Evolutionary conservation across 2,888 invertebrate genomes (phyloP).

Genomic region (Plutella xylostella): DNA sequence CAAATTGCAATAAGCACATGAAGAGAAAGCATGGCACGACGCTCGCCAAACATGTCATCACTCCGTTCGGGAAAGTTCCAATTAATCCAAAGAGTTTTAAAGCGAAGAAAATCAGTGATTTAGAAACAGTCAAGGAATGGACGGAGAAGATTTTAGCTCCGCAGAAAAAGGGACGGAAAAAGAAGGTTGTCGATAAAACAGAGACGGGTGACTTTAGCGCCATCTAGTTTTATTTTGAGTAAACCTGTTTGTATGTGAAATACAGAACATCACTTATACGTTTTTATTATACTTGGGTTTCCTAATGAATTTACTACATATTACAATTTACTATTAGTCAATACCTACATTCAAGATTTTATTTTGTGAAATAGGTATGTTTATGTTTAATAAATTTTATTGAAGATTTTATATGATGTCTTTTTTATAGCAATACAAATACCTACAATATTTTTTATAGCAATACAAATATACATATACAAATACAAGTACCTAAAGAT

Average conservation of each 20-base stretch:
- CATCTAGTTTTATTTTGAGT: not conserved
- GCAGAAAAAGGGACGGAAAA: not conserved
- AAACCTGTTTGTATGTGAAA: not conserved
- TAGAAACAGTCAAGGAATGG: not conserved
- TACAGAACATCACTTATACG: too few species aligned
- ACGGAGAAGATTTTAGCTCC: not conserved
- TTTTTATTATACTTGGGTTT: too few species aligned
- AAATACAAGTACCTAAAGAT: too few species aligned
- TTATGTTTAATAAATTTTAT: too few species aligned
- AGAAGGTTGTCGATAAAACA: not conserved
- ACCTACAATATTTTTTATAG: too few species aligned
- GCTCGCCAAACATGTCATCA: constrained; percentile 22
- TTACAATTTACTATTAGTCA: too few species aligned
- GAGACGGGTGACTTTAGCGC: not conserved
- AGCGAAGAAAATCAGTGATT: not conserved
- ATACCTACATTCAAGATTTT: not conserved
- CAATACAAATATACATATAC: too few species aligned
- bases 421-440: too few species aligned
- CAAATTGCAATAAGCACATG: constrained; percentile 78
- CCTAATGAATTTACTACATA: too few species aligned
- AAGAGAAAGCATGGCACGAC: constrained; percentile 69
- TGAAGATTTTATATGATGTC: too few species aligned
- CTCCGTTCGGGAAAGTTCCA: constrained; percentile 24
- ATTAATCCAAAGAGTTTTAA: constrained; percentile 2
- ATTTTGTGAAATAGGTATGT: too few species aligned